Evolutionary conservation across 2,888 invertebrate genomes (phyloP).

Genomic region (Malacosoma neustria): DNA sequence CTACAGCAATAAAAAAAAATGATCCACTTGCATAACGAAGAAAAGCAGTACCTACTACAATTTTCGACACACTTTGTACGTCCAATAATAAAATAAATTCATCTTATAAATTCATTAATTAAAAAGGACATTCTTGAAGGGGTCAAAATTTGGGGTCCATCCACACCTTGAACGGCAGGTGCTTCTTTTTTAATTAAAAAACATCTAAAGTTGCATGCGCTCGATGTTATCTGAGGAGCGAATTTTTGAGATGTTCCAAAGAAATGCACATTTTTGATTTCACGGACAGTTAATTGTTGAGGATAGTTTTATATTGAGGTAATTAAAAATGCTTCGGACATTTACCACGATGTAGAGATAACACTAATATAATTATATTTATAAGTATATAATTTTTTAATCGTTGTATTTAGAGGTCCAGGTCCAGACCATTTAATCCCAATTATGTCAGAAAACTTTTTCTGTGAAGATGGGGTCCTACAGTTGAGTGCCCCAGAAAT

Average conservation of each 20-base stretch:
- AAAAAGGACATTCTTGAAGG: constrained; percentile 14
- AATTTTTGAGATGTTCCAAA: background rate
- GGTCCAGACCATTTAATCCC: too few species aligned
- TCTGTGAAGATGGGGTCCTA: too few species aligned
- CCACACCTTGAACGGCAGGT: constrained; percentile 70
- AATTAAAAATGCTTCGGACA: background rate
- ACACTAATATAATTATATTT: too few species aligned
- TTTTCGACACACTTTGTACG: constrained; percentile 2
- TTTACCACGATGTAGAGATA: too few species aligned
- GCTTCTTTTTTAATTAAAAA: constrained; percentile 54
- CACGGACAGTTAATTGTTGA: background rate
- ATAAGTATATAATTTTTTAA: too few species aligned
- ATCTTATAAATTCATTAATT: too few species aligned
- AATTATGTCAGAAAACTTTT: too few species aligned
- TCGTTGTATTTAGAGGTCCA: too few species aligned
- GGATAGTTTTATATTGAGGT: background rate
- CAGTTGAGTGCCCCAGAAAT: too few species aligned
- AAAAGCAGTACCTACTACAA: too few species aligned
- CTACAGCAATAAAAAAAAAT: too few species aligned
- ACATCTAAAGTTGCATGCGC: constrained; percentile 50
- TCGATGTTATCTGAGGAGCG: constrained; percentile 38
- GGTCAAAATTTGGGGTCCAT: constrained; percentile 53
- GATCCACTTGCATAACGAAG: too few species aligned
- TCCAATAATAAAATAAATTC: background rate
- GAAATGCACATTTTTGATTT: background rate